Evolutionary conservation across 1,140 invertebrate genomes (phyloP), one percentile per base, ranked within the genome.

Genomic region (Saxidomus purpurata): DNA sequence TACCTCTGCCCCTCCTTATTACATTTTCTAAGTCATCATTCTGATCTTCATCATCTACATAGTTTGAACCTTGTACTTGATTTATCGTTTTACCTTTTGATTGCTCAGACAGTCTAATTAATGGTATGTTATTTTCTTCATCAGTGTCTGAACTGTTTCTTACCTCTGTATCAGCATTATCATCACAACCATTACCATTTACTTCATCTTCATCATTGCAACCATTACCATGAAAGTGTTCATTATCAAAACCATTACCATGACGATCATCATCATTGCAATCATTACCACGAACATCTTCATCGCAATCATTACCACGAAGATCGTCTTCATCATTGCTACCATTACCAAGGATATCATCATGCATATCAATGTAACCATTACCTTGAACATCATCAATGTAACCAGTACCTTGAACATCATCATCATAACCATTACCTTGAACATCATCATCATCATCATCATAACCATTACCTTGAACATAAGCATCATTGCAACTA

Each of bases 381-480:
- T 59, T 49, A 76, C 25, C 69, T 81, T 69, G 8, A 47, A 15
- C 84, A 55, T 61, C 47, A 71, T 55, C 25, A 52, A 9, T 22
- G 31, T 74, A 55, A 61, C 15, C 19, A 59, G 4, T 22, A 17
- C 0, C 22, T 17, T 22, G 25, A 40, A 17, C 71, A 67, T 6
- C 11, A 47, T 28, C 49, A 77, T 67, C 85, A 38, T 36, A 25
- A 0, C 40, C 52, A 61, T 36, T 47, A 31, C 25, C 40, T 19
- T 3, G 19, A 55, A 52, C 74, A 87, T 9, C 34, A 63, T 55
- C 69, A 80, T 28, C 34, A 79, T 28, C 76, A 87, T 76, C 69
- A 77, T 67, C 85, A 38, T 36, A 25, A 0, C 40, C 52, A 61
- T 36, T 47, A 31, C 25, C 40, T 19, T 3, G 19, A 55, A 52